Percentiles rank a stretch among this genome's conserved stretches.
Evolutionary conservation across 2,113 vertebrate genomes (phyloP).

Genomic region (Cephalopholis sonnerati): DNA sequence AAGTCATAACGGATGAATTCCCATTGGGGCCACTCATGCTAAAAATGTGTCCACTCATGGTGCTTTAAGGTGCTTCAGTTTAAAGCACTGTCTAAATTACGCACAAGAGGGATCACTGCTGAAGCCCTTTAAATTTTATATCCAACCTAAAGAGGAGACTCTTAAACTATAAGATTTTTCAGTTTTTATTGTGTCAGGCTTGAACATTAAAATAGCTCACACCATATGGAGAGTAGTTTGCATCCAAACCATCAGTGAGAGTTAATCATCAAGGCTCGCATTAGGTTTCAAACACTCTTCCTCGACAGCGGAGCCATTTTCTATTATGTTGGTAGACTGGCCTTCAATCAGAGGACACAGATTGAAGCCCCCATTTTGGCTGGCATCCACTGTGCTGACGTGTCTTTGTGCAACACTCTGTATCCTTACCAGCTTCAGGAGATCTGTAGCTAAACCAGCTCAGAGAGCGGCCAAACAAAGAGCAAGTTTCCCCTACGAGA

Average conservation of each 20-base stretch:
- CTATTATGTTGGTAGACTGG: conserved; percentile 12
- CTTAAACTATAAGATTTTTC: background rate
- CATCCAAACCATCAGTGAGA: conserved; percentile 32
- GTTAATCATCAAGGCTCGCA: conserved; percentile 18
- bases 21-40: conserved; percentile 30
- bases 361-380: conserved; percentile 24
- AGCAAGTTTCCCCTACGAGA: conserved; percentile 17
- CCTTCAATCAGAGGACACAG: conserved; percentile 48
- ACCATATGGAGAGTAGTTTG: conserved; percentile 39
- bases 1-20: conserved; percentile 9
- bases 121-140: conserved; percentile 1
- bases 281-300: conserved; percentile 42
- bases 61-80: conserved; percentile 25
- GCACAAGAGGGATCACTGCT: background rate
- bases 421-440: conserved; percentile 19
- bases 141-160: conserved; percentile 13
- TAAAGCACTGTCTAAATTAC: conserved; percentile 1
- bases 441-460: conserved; percentile 43
- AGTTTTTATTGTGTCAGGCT: conserved; percentile 15
- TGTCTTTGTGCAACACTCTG: conserved; percentile 44
- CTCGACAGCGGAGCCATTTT: conserved; percentile 14
- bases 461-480: conserved; percentile 3
- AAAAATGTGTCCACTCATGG: conserved; percentile 39
- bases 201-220: conserved; percentile 41
- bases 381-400: conserved; percentile 15